Conservation (phyloP, 2,888 invertebrate species). For the Oscheius sp. region DNA sequence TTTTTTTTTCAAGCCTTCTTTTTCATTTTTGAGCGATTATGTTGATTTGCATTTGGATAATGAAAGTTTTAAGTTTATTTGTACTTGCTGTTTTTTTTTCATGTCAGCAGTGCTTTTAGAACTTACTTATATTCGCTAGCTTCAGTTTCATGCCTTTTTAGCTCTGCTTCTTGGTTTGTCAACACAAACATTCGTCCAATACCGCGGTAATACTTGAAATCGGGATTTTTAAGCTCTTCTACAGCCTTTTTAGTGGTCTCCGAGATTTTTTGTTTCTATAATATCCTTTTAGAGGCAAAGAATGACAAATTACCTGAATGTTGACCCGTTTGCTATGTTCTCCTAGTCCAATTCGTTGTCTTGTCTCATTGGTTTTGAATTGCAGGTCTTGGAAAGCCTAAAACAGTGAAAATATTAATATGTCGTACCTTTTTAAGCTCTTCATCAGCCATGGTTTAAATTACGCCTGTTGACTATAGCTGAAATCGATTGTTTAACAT, state of each 20-base stretch:
- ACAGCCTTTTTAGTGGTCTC: conserved; percentile 38
- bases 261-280: conserved; percentile 41
- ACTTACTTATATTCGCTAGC: conserved; percentile 41
- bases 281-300: neutral
- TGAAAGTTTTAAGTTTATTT: too few species aligned
- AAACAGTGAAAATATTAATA: conserved; percentile 11
- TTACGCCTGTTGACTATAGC: neutral
- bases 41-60: too few species aligned
- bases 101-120: neutral
- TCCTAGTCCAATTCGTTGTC: conserved; percentile 46
- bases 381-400: conserved; percentile 56
- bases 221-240: conserved; percentile 23
- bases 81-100: neutral
- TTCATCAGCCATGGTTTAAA: conserved; percentile 45
- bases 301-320: conserved; percentile 31
- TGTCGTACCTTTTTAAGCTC: conserved; percentile 41
- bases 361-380: conserved; percentile 52
- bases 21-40: too few species aligned
- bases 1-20: conserved; percentile 1
- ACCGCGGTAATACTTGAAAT: conserved; percentile 38
- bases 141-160: conserved; percentile 42
- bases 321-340: conserved; percentile 41
- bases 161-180: conserved; percentile 39
- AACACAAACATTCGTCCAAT: conserved; percentile 55
- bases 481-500: too few species aligned